phyloP scores from a whole-genome alignment of 2,888 invertebrate species.

The Dexiosoma caninum region DNA sequence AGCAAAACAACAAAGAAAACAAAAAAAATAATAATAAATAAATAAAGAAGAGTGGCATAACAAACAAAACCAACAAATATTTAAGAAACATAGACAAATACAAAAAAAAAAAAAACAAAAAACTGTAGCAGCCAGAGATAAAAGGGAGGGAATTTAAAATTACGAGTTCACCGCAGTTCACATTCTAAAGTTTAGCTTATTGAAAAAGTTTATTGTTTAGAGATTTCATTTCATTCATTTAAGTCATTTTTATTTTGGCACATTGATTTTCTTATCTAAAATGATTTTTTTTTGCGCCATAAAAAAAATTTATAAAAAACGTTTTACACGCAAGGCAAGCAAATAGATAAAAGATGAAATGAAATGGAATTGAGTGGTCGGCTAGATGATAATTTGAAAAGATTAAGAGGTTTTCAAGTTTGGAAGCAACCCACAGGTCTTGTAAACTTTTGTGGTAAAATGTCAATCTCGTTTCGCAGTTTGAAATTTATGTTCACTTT shows the following conservation, averaged over 20 bases:
- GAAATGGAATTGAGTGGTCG: background rate
- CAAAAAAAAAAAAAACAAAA: too few species aligned
- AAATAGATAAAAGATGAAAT: background rate
- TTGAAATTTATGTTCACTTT: too few species aligned
- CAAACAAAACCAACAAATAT: background rate
- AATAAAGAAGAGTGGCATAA: background rate
- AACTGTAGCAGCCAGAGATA: constrained; percentile 6
- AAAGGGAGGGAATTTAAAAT: constrained; percentile 37
- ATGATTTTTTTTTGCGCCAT: background rate
- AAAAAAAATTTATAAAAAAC: constrained; percentile 17
- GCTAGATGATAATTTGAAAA: too few species aligned
- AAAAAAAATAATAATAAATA: background rate
- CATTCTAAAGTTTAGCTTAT: constrained; percentile 52
- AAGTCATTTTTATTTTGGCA: background rate
- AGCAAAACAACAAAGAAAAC: background rate
- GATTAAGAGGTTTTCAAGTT: too few species aligned
- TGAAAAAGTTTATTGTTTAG: constrained; percentile 52
- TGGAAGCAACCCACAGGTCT: background rate
- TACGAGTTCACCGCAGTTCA: constrained; percentile 51
- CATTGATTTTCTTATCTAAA: background rate
- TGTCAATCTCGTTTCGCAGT: too few species aligned
- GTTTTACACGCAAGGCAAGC: background rate
- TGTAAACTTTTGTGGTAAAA: background rate
- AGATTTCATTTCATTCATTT: background rate
- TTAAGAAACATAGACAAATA: background rate